These are phyloP conservation scores for Sebastes wilsoni DNA, from an alignment of 2,797 vertebrate species.

Conservation along the genomic window DNA sequence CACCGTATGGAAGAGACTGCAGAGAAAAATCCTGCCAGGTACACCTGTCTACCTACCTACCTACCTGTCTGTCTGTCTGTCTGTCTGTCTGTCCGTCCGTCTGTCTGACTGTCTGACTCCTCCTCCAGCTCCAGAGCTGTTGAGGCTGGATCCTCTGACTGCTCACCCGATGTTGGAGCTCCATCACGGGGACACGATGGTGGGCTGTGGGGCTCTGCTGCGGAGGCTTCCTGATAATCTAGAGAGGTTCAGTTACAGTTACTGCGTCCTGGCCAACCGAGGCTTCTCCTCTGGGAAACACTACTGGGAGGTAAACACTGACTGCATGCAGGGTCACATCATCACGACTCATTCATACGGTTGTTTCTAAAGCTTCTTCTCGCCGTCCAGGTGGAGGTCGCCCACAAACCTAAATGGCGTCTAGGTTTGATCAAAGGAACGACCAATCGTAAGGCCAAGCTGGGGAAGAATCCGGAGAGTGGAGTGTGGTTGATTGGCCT, in stretches of 20 bases:
- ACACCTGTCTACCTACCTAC: not conserved
- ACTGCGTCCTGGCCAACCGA: conserved; percentile 83
- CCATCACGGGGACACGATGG: conserved; percentile 78
- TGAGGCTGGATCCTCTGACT: conserved; percentile 85
- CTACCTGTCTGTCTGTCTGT: too few species aligned
- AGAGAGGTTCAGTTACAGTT: conserved; percentile 85
- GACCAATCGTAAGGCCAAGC: conserved; percentile 82
- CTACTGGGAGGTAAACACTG: conserved; percentile 84
- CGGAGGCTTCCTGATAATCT: conserved; percentile 82
- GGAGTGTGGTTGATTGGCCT: conserved; percentile 87
- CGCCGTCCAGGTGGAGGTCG: conserved; percentile 76
- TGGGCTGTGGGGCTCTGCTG: conserved; percentile 77
- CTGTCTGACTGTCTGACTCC: not conserved
- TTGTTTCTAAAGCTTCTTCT: not conserved
- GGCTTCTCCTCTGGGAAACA: conserved; percentile 89
- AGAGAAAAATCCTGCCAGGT: conserved; percentile 86
- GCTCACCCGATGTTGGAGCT: conserved; percentile 87
- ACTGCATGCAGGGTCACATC: too few species aligned
- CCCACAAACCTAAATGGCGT: conserved; percentile 85
- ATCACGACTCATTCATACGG: too few species aligned
- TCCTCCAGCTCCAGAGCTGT: conserved; percentile 77
- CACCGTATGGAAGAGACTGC: conserved; percentile 86
- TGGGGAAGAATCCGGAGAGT: conserved; percentile 83
- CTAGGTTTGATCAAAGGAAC: conserved; percentile 86
- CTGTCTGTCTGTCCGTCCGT: too few species aligned